Evolutionary conservation across 2,797 vertebrate genomes (phyloP), one percentile per base, ranked within the genome.

Genomic region (Threskiornis aethiopicus): DNA sequence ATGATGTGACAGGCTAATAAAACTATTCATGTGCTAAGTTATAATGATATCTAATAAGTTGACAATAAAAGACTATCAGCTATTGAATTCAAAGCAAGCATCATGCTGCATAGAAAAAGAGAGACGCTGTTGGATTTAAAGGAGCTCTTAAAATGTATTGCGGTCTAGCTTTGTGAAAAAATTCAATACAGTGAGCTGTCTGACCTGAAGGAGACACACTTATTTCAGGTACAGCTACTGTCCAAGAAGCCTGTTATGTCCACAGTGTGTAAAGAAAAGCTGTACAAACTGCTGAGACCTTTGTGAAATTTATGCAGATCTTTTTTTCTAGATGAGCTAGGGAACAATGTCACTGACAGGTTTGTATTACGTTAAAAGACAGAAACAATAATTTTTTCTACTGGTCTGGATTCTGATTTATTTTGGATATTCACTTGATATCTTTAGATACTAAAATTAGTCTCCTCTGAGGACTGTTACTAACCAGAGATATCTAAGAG

Each of bases 1-100:
- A 95, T 95, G 90, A 96, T 96, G 79, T 97, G 96, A 95, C 89
- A 96, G 96, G 65, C 88, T 92, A 93, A 96, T 97, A 97, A 97
- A 97, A 87, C 95, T 91, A 92, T 39, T 93, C 94, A 95, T 96
- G 96, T 96, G 97, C 87, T 84, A 89, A 93, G 66, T 92, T 79
- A 84, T 95, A 96, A 95, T 89, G 89, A 89, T 79, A 69, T 81
- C 83, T 92, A 97, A 85, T 94, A 72, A 46, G 85, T 89, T 91
- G 88, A 89, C 90, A 96, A 93, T 94, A 95, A 96, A 97, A 96
- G 26, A 42, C 88, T 94, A 95, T 62, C 35, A 94, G 89, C 84
- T 86, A 49, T 72, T 93, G 89, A 89, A 90, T 87, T 84, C 22
- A 86, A 94, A 96, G 54, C 52, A 88, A 87, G 81, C 33, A 65